Percentiles rank a stretch among this genome's conserved stretches.
phyloP scores from a whole-genome alignment of 1,140 invertebrate genomes.

The Zaprionus africanus region DNA sequence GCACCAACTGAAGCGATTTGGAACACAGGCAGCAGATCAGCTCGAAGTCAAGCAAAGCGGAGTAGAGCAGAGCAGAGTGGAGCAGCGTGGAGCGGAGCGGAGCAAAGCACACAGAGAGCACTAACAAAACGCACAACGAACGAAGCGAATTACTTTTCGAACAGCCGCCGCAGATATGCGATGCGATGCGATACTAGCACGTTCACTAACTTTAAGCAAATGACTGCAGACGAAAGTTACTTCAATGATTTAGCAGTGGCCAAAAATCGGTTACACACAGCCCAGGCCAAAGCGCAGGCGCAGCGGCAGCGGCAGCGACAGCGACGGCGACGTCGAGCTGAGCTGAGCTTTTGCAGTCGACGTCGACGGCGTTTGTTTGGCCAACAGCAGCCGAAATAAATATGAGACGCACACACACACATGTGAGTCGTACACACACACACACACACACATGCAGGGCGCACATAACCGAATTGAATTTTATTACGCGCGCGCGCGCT shows the following conservation, averaged over 20 bases:
- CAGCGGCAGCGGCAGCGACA: constrained; percentile 23
- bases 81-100: too few species aligned
- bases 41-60: not conserved
- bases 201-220: constrained; percentile 85
- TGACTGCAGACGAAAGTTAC: constrained; percentile 84
- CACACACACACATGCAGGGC: constrained; percentile 15
- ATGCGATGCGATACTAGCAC: constrained; percentile 77
- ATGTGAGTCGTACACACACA: not conserved
- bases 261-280: constrained; percentile 82
- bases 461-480: constrained; percentile 64
- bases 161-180: constrained; percentile 63
- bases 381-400: constrained; percentile 14
- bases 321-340: not conserved
- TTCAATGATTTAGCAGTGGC: constrained; percentile 84
- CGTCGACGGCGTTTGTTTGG: constrained; percentile 35
- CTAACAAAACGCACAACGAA: constrained; percentile 9
- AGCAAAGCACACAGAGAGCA: constrained; percentile 1
- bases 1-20: constrained; percentile 2
- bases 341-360: constrained; percentile 21
- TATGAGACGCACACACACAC: not conserved
- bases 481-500: constrained; percentile 58
- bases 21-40: not conserved
- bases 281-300: constrained; percentile 49
- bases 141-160: constrained; percentile 30
- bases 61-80: not conserved